Evolutionary conservation across 92 coral and sea anemone species (phyloP).

Genomic region (Zoanthus sansibaricus): DNA sequence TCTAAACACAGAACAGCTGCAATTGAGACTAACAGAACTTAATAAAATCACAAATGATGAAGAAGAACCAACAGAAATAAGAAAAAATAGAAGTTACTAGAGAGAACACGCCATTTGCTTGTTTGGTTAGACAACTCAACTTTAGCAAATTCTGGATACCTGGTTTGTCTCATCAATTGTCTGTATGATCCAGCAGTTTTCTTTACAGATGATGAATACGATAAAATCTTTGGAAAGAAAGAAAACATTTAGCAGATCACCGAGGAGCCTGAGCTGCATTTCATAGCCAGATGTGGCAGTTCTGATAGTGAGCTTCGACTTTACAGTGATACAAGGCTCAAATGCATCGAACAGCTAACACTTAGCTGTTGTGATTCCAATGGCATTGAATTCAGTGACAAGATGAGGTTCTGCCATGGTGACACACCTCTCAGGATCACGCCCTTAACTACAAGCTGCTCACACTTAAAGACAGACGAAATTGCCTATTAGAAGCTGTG

Average conservation of each 20-base stretch:
- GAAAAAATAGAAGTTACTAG: slow-evolving; percentile 32
- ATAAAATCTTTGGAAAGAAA: slow-evolving; percentile 27
- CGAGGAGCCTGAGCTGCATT: slow-evolving; percentile 51
- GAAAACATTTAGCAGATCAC: slow-evolving; percentile 16
- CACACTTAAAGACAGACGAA: too few species aligned
- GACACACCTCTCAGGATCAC: slow-evolving; percentile 22
- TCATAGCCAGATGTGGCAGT: slow-evolving; percentile 22
- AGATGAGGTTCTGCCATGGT: slow-evolving; percentile 16
- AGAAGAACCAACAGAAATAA: not conserved
- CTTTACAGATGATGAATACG: slow-evolving; percentile 50
- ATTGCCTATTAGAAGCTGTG: too few species aligned
- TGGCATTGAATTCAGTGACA: slow-evolving; percentile 12
- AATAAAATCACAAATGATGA: slow-evolving; percentile 33
- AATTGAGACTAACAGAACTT: slow-evolving; percentile 22
- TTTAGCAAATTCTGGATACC: slow-evolving; percentile 4
- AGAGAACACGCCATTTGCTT: slow-evolving; percentile 38
- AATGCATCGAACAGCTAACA: too few species aligned
- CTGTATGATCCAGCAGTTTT: slow-evolving; percentile 45
- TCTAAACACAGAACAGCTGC: slow-evolving; percentile 8
- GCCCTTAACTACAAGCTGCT: too few species aligned
- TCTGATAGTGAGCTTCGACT: slow-evolving; percentile 19
- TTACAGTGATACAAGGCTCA: too few species aligned
- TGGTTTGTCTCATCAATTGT: slow-evolving; percentile 44
- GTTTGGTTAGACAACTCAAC: slow-evolving; percentile 62
- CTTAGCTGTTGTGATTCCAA: too few species aligned